Conservation (phyloP, 1,140 invertebrate genomes). For the Aphelenchoides besseyi region DNA sequence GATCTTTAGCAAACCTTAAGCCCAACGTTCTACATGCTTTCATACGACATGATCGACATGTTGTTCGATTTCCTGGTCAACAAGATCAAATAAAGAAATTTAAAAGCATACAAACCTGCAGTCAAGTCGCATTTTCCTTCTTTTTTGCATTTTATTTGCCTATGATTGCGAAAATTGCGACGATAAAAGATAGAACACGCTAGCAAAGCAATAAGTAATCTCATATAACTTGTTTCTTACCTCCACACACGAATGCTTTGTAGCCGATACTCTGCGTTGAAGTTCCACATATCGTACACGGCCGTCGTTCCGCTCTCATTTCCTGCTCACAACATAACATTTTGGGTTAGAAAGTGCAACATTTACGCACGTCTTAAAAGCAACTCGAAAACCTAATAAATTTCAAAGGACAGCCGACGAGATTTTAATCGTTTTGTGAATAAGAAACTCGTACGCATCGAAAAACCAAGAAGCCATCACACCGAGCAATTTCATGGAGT, state of each 20-base stretch:
- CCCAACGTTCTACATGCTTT: slow-evolving; percentile 1
- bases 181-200: slow-evolving; percentile 17
- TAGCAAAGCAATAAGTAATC: slow-evolving; percentile 3
- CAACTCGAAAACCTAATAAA: no score
- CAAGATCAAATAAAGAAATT: neutral
- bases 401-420: no score
- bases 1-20: no score
- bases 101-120: neutral
- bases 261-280: slow-evolving; percentile 10
- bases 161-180: slow-evolving; percentile 12
- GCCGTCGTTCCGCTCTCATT: slow-evolving; percentile 8
- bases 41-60: slow-evolving; percentile 18
- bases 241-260: slow-evolving; percentile 21
- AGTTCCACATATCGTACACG: slow-evolving; percentile 15
- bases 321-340: neutral
- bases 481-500: no score
- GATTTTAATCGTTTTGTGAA: no score
- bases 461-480: no score
- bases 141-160: slow-evolving; percentile 3
- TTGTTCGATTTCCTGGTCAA: neutral
- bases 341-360: neutral
- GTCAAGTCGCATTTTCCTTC: slow-evolving; percentile 10
- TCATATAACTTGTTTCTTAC: neutral
- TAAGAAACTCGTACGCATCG: no score
- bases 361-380: no score